phyloP scores from a whole-genome alignment of 64 coral and sea anemone species.

The Montipora cactus region DNA sequence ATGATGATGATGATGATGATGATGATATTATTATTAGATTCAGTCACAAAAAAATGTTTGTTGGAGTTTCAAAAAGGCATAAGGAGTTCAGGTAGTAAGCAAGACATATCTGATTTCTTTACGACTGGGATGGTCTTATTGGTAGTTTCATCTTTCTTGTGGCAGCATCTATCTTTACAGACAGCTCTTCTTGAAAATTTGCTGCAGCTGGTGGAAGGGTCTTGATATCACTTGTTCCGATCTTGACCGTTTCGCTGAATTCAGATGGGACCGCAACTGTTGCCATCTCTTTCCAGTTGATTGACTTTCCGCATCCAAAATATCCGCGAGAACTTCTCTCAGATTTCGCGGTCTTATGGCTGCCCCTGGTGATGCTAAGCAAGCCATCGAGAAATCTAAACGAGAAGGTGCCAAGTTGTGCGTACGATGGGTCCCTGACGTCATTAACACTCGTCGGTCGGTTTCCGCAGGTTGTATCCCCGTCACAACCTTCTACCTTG shows the following conservation, averaged over 20 bases:
- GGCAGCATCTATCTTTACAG: constrained; percentile 10
- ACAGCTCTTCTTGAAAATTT: neutral
- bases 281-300: constrained; percentile 27
- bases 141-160: neutral
- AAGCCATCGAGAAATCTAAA: neutral
- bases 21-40: too few relatives aligned
- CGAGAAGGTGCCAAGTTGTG: constrained; percentile 5
- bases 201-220: constrained; percentile 34
- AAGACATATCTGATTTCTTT: too few relatives aligned
- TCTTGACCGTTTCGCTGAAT: constrained; percentile 45
- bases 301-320: constrained; percentile 16
- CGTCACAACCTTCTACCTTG: constrained; percentile 25
- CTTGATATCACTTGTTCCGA: constrained; percentile 61
- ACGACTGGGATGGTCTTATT: too few relatives aligned
- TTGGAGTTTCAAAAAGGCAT: too few relatives aligned
- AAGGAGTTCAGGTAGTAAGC: too few relatives aligned
- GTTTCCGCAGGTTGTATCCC: constrained; percentile 11
- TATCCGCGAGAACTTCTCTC: too few relatives aligned
- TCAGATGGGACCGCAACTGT: constrained; percentile 48
- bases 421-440: constrained; percentile 17
- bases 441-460: neutral
- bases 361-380: neutral
- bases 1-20: too few relatives aligned
- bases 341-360: neutral
- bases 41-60: too few relatives aligned